Base-by-base conservation (phyloP, 2,797 vertebrate genomes). In the Cetoscarus ocellatus region DNA sequence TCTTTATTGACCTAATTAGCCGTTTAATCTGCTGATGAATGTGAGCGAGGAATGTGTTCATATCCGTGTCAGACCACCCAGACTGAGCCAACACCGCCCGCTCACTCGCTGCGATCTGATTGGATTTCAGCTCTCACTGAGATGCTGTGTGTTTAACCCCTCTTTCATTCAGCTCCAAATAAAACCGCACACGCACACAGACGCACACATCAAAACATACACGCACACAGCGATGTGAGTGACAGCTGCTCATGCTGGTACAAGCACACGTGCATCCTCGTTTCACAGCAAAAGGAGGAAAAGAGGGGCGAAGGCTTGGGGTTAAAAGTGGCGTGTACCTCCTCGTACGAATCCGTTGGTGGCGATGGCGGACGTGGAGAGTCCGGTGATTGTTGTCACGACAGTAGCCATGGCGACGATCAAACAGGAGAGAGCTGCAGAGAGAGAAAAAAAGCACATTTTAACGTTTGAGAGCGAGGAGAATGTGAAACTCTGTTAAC, bases 321-420 rank as follows among this genome's bases (percentile, higher is more conserved):
- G 15, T 4, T 27, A 3, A 40, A 60, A 19, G 10, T 13, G 7
- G 50, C 10, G 34, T 53, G 83, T 96, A 99, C 98, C 98, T 98
- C 98, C 98, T 95, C 97, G 95, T 61, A 99, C 97, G 87, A 99
- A 99, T n/a, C 98, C 98, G 56, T 99, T 99, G 78, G 98, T 99
- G 27, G 98, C 97, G 80, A 99, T 99, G 67, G 98, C 98, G 49
- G 98, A 99, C 7, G 98, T 99, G 65, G 98, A 99, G 64, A 99
- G 89, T 85, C 98, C 98, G 2, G 98, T 99, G 89, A 99, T 99
- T 67, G 96, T 98, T 1, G 98, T 99, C 82, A 99, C 98, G 27
- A 98, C 95, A 3, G 97, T 98, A 6, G 98, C 97, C 96, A 98
- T 99, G 69, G 73, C 62, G 49, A 99, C 95, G 13, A 99, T 97